Base-by-base conservation (phyloP, 2,113 vertebrate species). In the Turnix velox region DNA sequence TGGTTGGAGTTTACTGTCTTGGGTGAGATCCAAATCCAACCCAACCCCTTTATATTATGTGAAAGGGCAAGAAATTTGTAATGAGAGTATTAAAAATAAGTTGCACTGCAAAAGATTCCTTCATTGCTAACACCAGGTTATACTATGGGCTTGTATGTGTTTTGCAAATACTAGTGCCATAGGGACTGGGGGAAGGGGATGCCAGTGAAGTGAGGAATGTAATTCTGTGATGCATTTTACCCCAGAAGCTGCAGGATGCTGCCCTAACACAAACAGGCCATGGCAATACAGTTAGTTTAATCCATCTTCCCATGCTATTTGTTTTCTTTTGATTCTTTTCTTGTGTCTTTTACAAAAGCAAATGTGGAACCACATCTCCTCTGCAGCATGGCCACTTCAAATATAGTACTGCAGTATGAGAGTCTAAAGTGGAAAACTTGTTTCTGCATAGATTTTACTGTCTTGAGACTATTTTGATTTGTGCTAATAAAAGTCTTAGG, bases 41-140 rank as follows among this genome's bases (percentile, higher is more conserved):
- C 27, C 35, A 74, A 17, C 23, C 42, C 27, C 12, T 58, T 49
- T 20, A 40, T 24, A 9, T 17, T 24, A 9, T 39, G n/a, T 81
- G 78, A 69, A 66, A 68, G 48, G 20, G 27, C 7, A 13, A 33
- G 22, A 45, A 28, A 18, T n/a, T 18, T 30, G 19, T 18, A 55
- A 35, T 23, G 37, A 39, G 40, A 27, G 20, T 40, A 22, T 20
- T 48, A 28, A 42, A 37, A 37, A 6, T n/a, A 16, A 46, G 27
- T 27, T 69, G 45, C 10, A 12, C 12, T 65, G 67, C 71, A 48
- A 19, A 65, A 33, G 16, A n/a, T 59, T 69, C 62, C 43, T 28
- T 24, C n/a, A 5, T 51, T 7, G 40, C 31, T 33, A 18, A 45
- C 0, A 0, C 8, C 4, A 7, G 48, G 17, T 24, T 61, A 9